Percentiles rank a stretch among this genome's conserved stretches.
phyloP scores from a whole-genome alignment of 2,113 vertebrate species.

The Euleptes europaea region DNA sequence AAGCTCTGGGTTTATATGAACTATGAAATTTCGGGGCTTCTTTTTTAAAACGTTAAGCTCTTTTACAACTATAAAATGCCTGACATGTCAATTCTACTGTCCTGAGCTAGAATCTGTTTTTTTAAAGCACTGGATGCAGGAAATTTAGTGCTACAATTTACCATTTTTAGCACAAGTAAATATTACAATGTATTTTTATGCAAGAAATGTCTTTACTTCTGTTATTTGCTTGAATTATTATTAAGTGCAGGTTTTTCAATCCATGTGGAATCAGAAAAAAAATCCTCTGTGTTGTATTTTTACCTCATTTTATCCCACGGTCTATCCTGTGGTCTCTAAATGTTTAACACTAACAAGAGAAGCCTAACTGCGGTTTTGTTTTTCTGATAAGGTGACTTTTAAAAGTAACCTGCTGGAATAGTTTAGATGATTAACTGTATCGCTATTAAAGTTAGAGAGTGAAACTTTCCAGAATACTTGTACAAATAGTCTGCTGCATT shows the following conservation, averaged over 20 bases:
- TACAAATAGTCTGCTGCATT: not conserved
- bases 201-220: not conserved
- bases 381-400: not conserved
- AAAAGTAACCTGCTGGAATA: not conserved
- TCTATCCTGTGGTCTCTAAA: not conserved
- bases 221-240: not conserved
- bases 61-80: conserved; percentile 38
- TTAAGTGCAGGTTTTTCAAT: not conserved
- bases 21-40: conserved; percentile 29
- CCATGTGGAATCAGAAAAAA: not conserved
- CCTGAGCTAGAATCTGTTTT: not conserved
- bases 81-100: conserved; percentile 21
- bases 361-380: not conserved
- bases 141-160: not conserved
- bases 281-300: not conserved
- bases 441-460: not conserved
- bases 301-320: not conserved
- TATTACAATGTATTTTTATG: not conserved
- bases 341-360: not conserved
- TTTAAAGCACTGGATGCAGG: not conserved
- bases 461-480: not conserved
- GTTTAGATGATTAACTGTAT: not conserved
- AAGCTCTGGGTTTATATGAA: conserved; percentile 30
- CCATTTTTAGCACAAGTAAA: not conserved
- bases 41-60: conserved; percentile 55